A percentile compares a stretch with the other conserved stretches of the same genome.
Evolutionary conservation across 2,797 vertebrate species (phyloP).

Genomic region (Anabacerthia variegaticeps): DNA sequence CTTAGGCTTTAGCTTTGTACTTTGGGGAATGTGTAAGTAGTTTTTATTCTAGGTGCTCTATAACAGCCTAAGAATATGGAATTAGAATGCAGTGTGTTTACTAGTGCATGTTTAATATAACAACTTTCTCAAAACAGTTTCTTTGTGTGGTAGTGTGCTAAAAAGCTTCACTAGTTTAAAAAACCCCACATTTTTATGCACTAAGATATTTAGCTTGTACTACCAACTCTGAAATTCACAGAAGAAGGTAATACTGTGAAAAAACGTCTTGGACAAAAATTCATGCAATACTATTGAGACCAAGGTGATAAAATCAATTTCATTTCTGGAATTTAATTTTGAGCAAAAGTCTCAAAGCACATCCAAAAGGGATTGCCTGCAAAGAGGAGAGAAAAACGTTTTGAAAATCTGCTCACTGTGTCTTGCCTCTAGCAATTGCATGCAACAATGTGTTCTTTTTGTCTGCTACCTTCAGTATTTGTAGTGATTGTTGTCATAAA

Average conservation of each 20-base stretch:
- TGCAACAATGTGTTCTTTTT: conserved; percentile 19
- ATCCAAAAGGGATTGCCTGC: not conserved
- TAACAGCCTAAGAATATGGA: not conserved
- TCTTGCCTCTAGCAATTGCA: not conserved
- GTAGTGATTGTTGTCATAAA: not conserved
- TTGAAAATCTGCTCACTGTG: not conserved
- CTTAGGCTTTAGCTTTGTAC: not conserved
- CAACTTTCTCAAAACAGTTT: not conserved
- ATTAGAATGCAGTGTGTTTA: not conserved
- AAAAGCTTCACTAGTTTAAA: not conserved
- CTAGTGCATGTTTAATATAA: not conserved
- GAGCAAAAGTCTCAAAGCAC: not conserved
- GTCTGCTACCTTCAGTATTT: not conserved
- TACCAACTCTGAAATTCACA: not conserved
- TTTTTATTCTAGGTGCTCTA: not conserved
- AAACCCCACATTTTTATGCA: not conserved
- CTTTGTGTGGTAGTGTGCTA: not conserved
- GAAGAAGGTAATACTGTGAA: not conserved
- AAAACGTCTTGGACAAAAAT: not conserved
- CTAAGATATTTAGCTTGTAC: not conserved
- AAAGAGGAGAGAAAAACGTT: not conserved
- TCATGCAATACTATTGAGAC: not conserved
- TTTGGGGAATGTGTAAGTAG: not conserved
- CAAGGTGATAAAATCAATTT: not conserved
- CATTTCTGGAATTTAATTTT: not conserved